Evolutionary conservation across 2,113 vertebrate genomes (phyloP).

Genomic region (Alectura lathami): DNA sequence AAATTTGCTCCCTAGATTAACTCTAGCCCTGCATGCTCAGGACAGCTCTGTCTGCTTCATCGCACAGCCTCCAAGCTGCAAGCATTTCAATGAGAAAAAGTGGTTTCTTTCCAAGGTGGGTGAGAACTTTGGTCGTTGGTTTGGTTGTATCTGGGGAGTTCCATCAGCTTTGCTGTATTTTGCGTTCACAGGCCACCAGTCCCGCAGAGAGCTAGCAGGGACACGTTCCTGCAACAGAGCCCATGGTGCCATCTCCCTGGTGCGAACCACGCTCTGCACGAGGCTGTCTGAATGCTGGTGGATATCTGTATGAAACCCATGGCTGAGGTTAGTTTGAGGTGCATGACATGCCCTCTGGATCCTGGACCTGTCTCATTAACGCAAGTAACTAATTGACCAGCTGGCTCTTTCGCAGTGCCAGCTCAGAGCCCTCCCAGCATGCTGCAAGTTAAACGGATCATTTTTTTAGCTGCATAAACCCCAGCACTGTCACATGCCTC

Average conservation of each 20-base stretch:
- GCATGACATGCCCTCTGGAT: not conserved
- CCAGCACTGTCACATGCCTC: not conserved
- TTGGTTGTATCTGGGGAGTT: not conserved
- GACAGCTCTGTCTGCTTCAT: not conserved
- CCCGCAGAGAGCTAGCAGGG: not conserved
- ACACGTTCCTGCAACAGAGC: not conserved
- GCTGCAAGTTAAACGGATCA: not conserved
- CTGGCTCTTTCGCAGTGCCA: not conserved
- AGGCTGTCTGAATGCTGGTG: not conserved
- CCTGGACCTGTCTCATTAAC: not conserved
- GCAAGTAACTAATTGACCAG: not conserved
- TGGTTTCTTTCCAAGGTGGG: not conserved
- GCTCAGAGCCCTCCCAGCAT: not conserved
- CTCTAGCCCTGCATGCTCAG: not conserved
- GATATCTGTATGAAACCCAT: not conserved
- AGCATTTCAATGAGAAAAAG: not conserved
- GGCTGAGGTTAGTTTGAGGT: not conserved
- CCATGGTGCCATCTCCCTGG: not conserved
- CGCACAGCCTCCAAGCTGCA: not conserved
- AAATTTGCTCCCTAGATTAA: not conserved
- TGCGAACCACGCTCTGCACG: rapidly evolving
- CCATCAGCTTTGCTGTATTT: not conserved
- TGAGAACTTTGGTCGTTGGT: not conserved
- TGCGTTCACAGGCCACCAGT: not conserved
- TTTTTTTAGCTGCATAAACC: not conserved